Evolutionary conservation across 2,888 invertebrate species (phyloP).

Genomic region (Conistra vaccinii): DNA sequence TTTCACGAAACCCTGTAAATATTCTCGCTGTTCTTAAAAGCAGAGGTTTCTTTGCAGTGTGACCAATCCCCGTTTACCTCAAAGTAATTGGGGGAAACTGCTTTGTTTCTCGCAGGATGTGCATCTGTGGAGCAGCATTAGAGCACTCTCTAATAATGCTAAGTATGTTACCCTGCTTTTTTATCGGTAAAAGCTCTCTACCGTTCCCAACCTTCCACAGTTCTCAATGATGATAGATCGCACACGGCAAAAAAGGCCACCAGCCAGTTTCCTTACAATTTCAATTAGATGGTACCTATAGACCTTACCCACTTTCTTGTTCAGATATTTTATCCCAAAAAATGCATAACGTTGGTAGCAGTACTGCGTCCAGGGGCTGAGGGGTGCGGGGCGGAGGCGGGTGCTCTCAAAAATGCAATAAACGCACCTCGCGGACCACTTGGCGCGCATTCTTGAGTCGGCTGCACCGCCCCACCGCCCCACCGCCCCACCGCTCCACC

Average conservation of each 20-base stretch:
- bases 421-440: constrained; percentile 73
- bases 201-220: not conserved
- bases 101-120: not conserved
- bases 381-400: constrained; percentile 9
- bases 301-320: not conserved
- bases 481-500: constrained; percentile 24
- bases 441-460: constrained; percentile 66
- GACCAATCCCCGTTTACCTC: not conserved
- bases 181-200: not conserved
- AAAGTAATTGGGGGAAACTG: not conserved
- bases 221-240: not conserved
- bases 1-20: too few relatives aligned
- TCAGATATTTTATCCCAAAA: constrained; percentile 30
- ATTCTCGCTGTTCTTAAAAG: not conserved
- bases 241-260: not conserved
- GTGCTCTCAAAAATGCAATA: constrained; percentile 81
- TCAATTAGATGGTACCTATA: not conserved
- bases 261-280: not conserved
- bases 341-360: constrained; percentile 35
- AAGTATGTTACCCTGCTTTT: not conserved
- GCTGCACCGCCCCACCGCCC: constrained; percentile 37
- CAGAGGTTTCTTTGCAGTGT: not conserved
- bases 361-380: constrained; percentile 17
- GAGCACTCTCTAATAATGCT: not conserved
- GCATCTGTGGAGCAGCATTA: too few relatives aligned